Percentiles rank a stretch among this genome's conserved stretches.
Conservation (phyloP, 2,113 vertebrate species). For the Actinemys pallida region DNA sequence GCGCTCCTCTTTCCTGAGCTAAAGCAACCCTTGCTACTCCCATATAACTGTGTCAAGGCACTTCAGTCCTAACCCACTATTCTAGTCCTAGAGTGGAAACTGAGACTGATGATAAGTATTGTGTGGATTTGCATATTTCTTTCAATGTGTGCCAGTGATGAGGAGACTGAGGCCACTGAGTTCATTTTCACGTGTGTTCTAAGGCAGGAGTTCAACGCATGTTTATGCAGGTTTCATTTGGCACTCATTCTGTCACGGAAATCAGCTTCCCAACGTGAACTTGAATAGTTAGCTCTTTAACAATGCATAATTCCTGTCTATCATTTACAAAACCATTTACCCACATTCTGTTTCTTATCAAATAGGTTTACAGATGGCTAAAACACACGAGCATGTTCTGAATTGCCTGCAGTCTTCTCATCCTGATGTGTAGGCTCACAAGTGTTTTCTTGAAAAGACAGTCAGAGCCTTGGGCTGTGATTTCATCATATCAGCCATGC, state of each 20-base stretch:
- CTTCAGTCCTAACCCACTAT: not conserved
- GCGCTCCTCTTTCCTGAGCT: not conserved
- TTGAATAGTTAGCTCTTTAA: not conserved
- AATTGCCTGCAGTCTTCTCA: not conserved
- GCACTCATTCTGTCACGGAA: not conserved
- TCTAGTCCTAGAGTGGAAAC: not conserved
- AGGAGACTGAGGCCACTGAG: not conserved
- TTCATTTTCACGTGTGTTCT: not conserved
- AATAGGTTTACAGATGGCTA: not conserved
- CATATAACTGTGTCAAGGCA: not conserved
- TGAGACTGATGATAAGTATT: not conserved
- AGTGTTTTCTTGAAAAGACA: not conserved
- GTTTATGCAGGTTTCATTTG: not conserved
- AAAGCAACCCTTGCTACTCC: not conserved
- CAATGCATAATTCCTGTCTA: not conserved
- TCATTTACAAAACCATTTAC: not conserved
- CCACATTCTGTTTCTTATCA: not conserved
- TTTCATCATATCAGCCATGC: not conserved
- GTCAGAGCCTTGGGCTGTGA: not conserved
- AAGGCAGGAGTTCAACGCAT: not conserved
- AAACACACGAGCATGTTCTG: not conserved
- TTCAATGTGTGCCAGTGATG: not conserved
- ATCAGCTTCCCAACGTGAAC: not conserved
- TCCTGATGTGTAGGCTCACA: not conserved
- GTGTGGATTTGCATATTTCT: not conserved